Conservation (phyloP, 1,140 invertebrate genomes). For the Drosophila navojoa region DNA sequence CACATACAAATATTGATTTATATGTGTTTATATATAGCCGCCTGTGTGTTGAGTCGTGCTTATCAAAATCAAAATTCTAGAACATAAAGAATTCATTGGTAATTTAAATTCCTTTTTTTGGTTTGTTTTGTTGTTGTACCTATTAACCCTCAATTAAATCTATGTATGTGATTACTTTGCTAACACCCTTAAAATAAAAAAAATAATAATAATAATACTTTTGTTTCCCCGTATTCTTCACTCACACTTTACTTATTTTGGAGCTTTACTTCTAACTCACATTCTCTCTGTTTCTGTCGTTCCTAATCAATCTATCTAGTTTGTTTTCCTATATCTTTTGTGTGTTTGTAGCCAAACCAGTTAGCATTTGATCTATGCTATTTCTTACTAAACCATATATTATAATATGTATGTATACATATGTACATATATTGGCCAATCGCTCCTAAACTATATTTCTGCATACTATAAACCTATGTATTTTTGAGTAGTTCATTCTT, state of each 20-base stretch:
- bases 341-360: constrained; percentile 63
- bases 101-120: constrained; percentile 70
- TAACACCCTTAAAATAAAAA: constrained; percentile 15
- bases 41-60: constrained; percentile 56
- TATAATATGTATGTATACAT: background rate
- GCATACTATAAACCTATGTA: constrained; percentile 1
- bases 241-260: constrained; percentile 3
- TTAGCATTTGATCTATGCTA: constrained; percentile 67
- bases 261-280: constrained; percentile 4
- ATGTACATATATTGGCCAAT: background rate
- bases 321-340: constrained; percentile 17
- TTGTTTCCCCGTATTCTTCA: background rate
- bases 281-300: constrained; percentile 19
- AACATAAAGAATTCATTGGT: constrained; percentile 69
- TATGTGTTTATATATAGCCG: constrained; percentile 44
- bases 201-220: constrained; percentile 13
- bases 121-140: constrained; percentile 60
- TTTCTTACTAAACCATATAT: constrained; percentile 6
- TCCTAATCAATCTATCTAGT: constrained; percentile 18
- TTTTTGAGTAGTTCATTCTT: constrained; percentile 6
- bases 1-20: constrained; percentile 30
- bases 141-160: constrained; percentile 39
- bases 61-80: constrained; percentile 76
- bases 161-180: constrained; percentile 35
- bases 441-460: constrained; percentile 10